Base-by-base conservation (phyloP, 2,113 vertebrate species). In the Takifugu flavidus region DNA sequence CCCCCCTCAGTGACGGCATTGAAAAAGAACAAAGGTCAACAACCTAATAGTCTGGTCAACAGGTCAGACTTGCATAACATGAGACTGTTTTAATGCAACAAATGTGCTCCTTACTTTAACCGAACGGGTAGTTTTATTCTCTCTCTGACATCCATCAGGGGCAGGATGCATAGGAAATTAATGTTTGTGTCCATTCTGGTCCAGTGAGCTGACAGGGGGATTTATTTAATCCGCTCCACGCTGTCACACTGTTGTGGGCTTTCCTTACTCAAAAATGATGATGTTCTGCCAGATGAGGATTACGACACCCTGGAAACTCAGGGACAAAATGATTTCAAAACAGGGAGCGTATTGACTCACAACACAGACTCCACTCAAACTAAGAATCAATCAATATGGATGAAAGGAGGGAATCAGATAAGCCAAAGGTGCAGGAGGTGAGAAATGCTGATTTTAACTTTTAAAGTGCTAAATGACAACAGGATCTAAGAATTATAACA, bases 1-100 rank as follows among this genome's bases (percentile, higher is more conserved):
- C 34, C 26, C 31, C 31, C 15, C 13, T 3, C 42, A 28, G 13
- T 63, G 56, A 50, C 46, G 50, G 46, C 29, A 15, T 59, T 69
- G 3, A 56, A 50, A 29, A 39, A 44, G 62, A 2, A 45, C 4
- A 53, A 46, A 7, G 81, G 71, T 85, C 73, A 72, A 44, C 75
- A 67, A 77, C 67, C 66, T 49, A 45, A 56, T 4, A 50, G 25
- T 51, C 11, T 49, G 28, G 50, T 53, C 59, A 63, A 44, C 51
- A 31, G 70, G 28, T 25, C 4, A 43, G 50, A 56, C 45, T 83
- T 82, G 5, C 70, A 57, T 4, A 82, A 80, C 25, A 71, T 14
- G 54, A 51, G 56, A 71, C 11, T 39, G 34, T 39, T 10, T 10
- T 10, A 39, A 11, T 39, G 34, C 31, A 34, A 45, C 43, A 43